These are phyloP conservation scores for Scaptodrosophila latifasciaeformis DNA, from an alignment of 2,888 invertebrate species.

Conservation along the genomic window DNA sequence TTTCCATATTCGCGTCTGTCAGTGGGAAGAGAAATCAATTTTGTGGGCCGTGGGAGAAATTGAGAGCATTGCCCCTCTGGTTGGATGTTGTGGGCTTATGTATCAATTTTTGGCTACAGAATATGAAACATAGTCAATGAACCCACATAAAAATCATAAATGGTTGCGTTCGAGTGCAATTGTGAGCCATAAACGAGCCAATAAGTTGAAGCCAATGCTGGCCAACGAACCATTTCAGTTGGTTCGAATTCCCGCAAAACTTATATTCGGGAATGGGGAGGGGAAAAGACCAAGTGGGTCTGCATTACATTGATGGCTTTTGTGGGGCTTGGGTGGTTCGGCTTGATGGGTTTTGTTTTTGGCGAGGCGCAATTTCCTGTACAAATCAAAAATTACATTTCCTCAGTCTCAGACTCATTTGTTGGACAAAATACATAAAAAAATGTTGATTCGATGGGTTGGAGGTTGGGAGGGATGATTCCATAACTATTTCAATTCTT, in stretches of 20 bases:
- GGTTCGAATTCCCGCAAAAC: constrained; percentile 31
- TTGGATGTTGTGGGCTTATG: constrained; percentile 25
- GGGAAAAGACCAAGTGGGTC: too few relatives aligned
- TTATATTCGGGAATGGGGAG: constrained; percentile 22
- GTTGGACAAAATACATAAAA: constrained; percentile 1
- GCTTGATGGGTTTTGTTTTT: constrained; percentile 2
- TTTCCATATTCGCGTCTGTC: too few relatives aligned
- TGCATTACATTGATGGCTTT: constrained; percentile 26
- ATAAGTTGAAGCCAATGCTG: constrained; percentile 12
- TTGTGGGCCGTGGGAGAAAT: too few relatives aligned
- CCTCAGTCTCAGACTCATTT: constrained; percentile 9
- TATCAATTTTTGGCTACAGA: constrained; percentile 32
- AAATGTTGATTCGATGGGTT: not conserved
- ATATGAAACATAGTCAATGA: constrained; percentile 38
- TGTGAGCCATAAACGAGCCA: constrained; percentile 34
- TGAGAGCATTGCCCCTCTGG: too few relatives aligned
- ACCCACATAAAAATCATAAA: constrained; percentile 43
- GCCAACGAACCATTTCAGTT: constrained; percentile 23
- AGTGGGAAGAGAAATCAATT: too few relatives aligned
- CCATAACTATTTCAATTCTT: too few relatives aligned
- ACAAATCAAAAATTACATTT: constrained; percentile 46
- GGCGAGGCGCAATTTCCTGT: constrained; percentile 34
- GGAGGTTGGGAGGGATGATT: too few relatives aligned
- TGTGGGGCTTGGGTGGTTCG: too few relatives aligned
- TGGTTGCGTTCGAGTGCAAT: constrained; percentile 38